These are phyloP conservation scores for Lates japonicus DNA, from an alignment of 2,797 vertebrate species.

Conservation along the genomic window DNA sequence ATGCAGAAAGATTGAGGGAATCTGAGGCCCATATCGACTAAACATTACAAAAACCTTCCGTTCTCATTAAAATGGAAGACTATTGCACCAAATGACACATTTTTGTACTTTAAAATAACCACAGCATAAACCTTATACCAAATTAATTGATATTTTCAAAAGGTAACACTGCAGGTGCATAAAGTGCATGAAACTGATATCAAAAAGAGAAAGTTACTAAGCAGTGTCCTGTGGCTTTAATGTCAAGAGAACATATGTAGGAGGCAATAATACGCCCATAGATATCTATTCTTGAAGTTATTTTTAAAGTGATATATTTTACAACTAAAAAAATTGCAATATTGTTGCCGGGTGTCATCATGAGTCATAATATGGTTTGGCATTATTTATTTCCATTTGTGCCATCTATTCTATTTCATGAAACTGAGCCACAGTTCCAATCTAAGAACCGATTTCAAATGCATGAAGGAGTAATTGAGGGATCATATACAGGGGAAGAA, in stretches of 20 bases:
- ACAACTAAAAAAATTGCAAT: not conserved
- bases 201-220: not conserved
- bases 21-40: conserved; percentile 1
- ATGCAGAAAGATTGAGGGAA: conserved; percentile 19
- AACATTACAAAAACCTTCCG: conserved; percentile 13
- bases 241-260: not conserved
- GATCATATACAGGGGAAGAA: conserved; percentile 21
- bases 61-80: conserved; percentile 32
- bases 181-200: conserved; percentile 17
- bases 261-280: not conserved
- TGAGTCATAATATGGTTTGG: not conserved
- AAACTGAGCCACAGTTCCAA: not conserved
- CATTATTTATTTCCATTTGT: conserved; percentile 1
- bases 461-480: not conserved
- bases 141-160: conserved; percentile 5
- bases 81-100: conserved; percentile 2
- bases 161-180: conserved; percentile 1
- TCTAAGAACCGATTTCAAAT: conserved; percentile 17
- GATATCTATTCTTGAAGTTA: not conserved
- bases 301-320: conserved; percentile 14
- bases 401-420: conserved; percentile 4
- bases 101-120: conserved; percentile 7
- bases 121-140: conserved; percentile 5
- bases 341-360: not conserved
- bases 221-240: not conserved